These are phyloP conservation scores for Elephantulus edwardii DNA, from an alignment of 2,113 vertebrate species.

Conservation along the genomic window DNA sequence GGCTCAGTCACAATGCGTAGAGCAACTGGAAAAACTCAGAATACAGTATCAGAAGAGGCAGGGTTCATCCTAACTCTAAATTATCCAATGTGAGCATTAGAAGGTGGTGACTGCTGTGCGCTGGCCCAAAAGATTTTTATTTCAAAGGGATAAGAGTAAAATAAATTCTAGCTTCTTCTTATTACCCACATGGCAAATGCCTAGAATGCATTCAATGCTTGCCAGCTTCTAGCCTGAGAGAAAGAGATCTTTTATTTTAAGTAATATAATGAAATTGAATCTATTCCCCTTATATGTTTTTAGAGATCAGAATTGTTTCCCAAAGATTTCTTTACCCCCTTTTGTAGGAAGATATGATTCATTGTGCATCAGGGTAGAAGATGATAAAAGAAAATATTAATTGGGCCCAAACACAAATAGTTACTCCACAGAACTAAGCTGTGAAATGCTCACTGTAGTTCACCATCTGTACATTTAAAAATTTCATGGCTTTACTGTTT, in stretches of 20 bases:
- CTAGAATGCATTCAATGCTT: constrained; percentile 81
- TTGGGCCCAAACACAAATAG: not conserved
- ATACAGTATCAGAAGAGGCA: constrained; percentile 90
- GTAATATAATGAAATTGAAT: constrained; percentile 1
- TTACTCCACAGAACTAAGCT: not conserved
- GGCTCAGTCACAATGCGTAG: constrained; percentile 91
- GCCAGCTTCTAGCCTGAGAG: constrained; percentile 34
- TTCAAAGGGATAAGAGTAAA: constrained; percentile 69
- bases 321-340: not conserved
- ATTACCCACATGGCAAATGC: constrained; percentile 71
- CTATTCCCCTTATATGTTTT: constrained; percentile 26
- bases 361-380: not conserved
- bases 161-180: constrained; percentile 70
- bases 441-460: not conserved
- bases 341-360: constrained; percentile 17
- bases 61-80: constrained; percentile 91
- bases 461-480: not conserved
- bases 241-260: constrained; percentile 49
- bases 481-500: not conserved
- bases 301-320: constrained; percentile 27
- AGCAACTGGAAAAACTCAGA: constrained; percentile 94
- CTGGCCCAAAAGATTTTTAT: constrained; percentile 73
- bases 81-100: constrained; percentile 38
- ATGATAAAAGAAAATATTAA: not conserved
- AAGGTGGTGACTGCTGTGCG: constrained; percentile 55